phyloP scores from a whole-genome alignment of 2,797 vertebrate genomes.

The Coccyzus lansbergi region DNA sequence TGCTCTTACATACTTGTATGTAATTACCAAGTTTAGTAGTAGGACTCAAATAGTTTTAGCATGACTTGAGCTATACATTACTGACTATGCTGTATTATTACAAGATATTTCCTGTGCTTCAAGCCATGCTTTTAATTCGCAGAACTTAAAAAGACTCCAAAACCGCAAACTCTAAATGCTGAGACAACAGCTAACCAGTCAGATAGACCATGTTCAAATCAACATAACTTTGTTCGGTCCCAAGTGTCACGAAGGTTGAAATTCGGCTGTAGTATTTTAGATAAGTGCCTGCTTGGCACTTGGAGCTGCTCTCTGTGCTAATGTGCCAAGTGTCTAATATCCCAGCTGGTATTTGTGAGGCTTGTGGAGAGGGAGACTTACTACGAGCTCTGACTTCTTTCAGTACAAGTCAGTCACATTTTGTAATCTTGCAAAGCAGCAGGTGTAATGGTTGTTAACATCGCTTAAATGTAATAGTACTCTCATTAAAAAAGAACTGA shows the following conservation, averaged over 20 bases:
- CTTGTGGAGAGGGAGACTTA: not conserved
- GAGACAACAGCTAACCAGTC: conserved; percentile 41
- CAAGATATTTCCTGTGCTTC: conserved; percentile 69
- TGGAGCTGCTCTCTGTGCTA: conserved; percentile 16
- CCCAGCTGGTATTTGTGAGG: conserved; percentile 15
- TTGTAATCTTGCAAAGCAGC: not conserved
- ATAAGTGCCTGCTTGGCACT: conserved; percentile 55
- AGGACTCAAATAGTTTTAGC: conserved; percentile 74
- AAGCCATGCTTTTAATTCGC: conserved; percentile 63
- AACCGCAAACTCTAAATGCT: conserved; percentile 29
- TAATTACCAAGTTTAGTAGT: conserved; percentile 78
- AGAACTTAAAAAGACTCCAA: conserved; percentile 62
- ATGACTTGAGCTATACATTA: conserved; percentile 74
- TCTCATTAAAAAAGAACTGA: not conserved
- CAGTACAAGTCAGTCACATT: not conserved
- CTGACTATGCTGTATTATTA: conserved; percentile 64
- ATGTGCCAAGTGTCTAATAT: conserved; percentile 9
- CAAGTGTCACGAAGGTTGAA: conserved; percentile 49
- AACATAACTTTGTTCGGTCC: conserved; percentile 28
- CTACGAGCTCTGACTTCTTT: not conserved
- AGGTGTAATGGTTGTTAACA: conserved; percentile 5
- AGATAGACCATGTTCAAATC: conserved; percentile 42
- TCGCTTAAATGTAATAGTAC: not conserved
- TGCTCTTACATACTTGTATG: conserved; percentile 70
- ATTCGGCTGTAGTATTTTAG: conserved; percentile 52